Conservation (phyloP, 2,888 invertebrate species). For the Orgyia antiqua region DNA sequence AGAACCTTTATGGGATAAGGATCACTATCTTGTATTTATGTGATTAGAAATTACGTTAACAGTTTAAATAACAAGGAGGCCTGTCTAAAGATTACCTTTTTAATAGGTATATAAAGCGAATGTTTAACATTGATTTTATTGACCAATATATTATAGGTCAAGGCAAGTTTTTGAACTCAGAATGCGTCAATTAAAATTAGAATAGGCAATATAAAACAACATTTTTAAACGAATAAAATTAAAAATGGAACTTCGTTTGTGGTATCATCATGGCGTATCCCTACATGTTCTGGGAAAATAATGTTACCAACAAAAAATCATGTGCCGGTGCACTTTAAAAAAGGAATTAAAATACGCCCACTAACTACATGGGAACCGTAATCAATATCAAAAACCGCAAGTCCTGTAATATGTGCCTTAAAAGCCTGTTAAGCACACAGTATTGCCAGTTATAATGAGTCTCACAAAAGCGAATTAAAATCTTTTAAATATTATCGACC, state of each 20-base stretch:
- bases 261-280: background rate
- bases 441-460: conserved; percentile 24
- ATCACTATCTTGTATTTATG: too few species aligned
- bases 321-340: conserved; percentile 22
- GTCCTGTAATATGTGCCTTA: conserved; percentile 34
- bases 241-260: background rate
- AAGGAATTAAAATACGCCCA: conserved; percentile 21
- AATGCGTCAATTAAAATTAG: conserved; percentile 2
- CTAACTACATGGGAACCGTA: conserved; percentile 53
- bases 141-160: conserved; percentile 1
- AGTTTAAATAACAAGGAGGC: too few species aligned
- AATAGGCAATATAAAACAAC: conserved; percentile 1
- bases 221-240: too few species aligned
- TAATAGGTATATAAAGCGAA: too few species aligned
- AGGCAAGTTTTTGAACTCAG: conserved; percentile 4
- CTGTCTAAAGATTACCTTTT: too few species aligned
- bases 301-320: conserved; percentile 23
- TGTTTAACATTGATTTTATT: background rate
- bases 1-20: too few species aligned
- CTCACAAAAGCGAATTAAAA: too few species aligned
- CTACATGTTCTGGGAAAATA: conserved; percentile 4
- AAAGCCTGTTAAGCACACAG: conserved; percentile 21
- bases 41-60: too few species aligned
- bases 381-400: conserved; percentile 59
- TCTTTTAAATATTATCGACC: too few species aligned